Conservation (phyloP, 2,113 vertebrate genomes). For the Pao palembangensis region DNA sequence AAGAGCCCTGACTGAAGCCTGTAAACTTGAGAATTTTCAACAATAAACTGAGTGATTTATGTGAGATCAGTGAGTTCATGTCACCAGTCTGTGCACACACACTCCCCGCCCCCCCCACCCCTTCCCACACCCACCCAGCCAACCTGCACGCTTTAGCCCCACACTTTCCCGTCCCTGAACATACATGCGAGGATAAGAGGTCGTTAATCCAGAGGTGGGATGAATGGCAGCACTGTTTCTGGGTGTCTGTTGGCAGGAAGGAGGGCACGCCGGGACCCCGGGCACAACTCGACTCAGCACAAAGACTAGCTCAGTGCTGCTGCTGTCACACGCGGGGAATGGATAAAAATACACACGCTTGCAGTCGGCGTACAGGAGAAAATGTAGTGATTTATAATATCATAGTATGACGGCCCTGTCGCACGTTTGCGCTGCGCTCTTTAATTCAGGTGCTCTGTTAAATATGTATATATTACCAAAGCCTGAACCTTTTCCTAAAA, state of each 20-base stretch:
- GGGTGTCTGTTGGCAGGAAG: slow-evolving; percentile 25
- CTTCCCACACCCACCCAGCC: background rate
- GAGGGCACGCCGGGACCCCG: slow-evolving; percentile 35
- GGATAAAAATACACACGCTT: slow-evolving; percentile 34
- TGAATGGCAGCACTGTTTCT: slow-evolving; percentile 69
- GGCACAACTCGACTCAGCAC: slow-evolving; percentile 33
- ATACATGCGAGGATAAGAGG: slow-evolving; percentile 63
- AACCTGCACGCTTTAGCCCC: slow-evolving; percentile 14
- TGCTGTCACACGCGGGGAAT: slow-evolving; percentile 29
- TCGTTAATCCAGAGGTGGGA: slow-evolving; percentile 65
- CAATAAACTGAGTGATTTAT: slow-evolving; percentile 37
- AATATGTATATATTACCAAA: no score
- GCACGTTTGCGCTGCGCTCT: no score
- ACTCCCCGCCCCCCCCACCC: background rate
- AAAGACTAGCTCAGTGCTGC: slow-evolving; percentile 62
- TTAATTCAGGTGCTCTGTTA: no score
- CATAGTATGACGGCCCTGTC: background rate
- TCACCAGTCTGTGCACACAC: slow-evolving; percentile 11
- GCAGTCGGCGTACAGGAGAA: slow-evolving; percentile 7
- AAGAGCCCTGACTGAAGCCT: slow-evolving; percentile 30
- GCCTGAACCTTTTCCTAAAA: no score
- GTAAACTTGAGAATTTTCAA: slow-evolving; percentile 32
- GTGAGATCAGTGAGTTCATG: slow-evolving; percentile 37
- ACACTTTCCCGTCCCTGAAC: slow-evolving; percentile 39
- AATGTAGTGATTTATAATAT: background rate